Base-by-base conservation (phyloP, 2,888 invertebrate species). In the Cinara cedri region DNA sequence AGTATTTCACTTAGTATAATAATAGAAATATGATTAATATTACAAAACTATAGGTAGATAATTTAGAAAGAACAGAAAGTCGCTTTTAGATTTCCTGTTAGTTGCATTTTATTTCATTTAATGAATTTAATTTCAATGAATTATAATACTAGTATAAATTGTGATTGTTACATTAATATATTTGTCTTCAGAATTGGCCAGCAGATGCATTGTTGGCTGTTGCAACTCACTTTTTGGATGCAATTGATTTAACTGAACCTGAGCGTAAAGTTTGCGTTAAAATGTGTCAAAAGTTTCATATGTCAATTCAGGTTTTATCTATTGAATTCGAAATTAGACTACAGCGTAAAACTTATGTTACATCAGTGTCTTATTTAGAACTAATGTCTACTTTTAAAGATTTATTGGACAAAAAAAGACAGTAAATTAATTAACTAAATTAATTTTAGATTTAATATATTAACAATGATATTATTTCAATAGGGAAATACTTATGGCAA, bases 331-430 rank as follows among this genome's bases (percentile, higher is more conserved):
- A 86, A 80, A 85, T 86, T 0, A 88, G 92, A 82, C 86, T 95
- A 78, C 91, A 90, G 81, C 88, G 96, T 82, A 89, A 90, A 83
- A 95, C 93, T 85, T 96, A 97, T 85, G 95, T 97, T 0, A 97
- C 97, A 0, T 96, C 97, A 0, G 96, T 96, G 0, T 96, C 96
- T 0, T 97, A 96, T 85, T 87, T 97, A 82, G 96, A 97, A 84
- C 88, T 97, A 84, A 96, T 97, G 82, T 93, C 91, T 84, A 96
- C 95, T 51, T 97, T 96, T 84, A 96, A 96, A 85, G 87, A 90
- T 0, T 87, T 97, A 66, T 87, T 97, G 11, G 88, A 86, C 34
- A 90, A 89, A 81, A 96, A 95, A 85, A 87, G 96, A 88, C 89
- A 87, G 89, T 89, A 84, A 85, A 86, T 42, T 6, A 34, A 3